Evolutionary conservation across 1,140 invertebrate genomes (phyloP), one percentile per base, ranked within the genome.

Genomic region (Liolophura sinensis): DNA sequence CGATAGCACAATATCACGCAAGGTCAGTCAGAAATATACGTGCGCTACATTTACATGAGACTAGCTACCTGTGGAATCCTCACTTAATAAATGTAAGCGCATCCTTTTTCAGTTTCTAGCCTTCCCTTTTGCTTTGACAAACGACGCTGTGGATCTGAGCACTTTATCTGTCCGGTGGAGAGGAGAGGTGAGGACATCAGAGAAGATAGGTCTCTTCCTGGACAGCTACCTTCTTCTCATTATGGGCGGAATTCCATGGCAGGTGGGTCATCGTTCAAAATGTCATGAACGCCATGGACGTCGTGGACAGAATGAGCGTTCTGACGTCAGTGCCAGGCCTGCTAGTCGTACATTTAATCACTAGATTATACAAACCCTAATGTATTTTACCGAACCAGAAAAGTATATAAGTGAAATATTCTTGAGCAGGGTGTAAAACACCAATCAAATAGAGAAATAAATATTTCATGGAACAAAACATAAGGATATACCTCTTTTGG

Each of bases 201-300:
- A 40, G n/a, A 90, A 93, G 57, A 90, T 91, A 50, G 93, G 91
- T 82, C 89, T 88, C 60, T 98, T 97, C 80, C 77, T 95, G 22
- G 96, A 98, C 84, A 91, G 93, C 69, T 93, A 92, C 15, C 84
- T 97, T 64, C 86, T 98, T 55, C 87, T 98, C 15, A 87, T 98
- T 50, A 95, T 98, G 73, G 96, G 96, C 14, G 96, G 96, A 18
- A 97, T 98, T 74, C 96, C 96, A 0, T 98, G 96, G 96, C 94
- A 96, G 89, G 90, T 91, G 60, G 78, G 60, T 40, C 46, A 60
- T 64, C 31, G 25, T 3, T 67, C n/a, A 1, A 59, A 15, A 3
- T 12, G 18, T 15, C 3, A 9, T 40, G 31, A 40, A 40, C 9
- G 31, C 31, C 31, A 5, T 40, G 31, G 31, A 9, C 31, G 31